Evolutionary conservation across 2,113 vertebrate genomes (phyloP).

Genomic region (Chiloscyllium plagiosum): DNA sequence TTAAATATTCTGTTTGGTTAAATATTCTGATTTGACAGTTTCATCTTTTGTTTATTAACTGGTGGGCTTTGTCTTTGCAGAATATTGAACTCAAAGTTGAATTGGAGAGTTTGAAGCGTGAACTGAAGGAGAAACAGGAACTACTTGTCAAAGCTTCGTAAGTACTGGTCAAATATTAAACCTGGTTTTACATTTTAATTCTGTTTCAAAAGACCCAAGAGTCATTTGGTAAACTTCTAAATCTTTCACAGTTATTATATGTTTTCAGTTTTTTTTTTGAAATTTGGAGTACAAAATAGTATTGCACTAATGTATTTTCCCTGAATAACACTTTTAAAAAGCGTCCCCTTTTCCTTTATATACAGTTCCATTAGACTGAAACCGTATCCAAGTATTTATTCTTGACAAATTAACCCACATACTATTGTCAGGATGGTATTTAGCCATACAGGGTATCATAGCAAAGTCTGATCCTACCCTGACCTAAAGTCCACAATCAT

Average conservation of each 20-base stretch:
- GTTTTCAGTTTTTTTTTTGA: neutral
- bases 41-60: neutral
- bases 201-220: neutral
- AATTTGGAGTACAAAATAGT: neutral
- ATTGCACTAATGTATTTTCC: neutral
- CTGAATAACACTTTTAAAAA: neutral
- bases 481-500: neutral
- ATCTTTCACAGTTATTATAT: neutral
- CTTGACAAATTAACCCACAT: neutral
- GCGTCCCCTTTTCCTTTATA: neutral
- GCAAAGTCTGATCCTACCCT: neutral
- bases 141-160: slow-evolving; percentile 92
- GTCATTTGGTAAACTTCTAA: neutral
- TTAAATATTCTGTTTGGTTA: neutral
- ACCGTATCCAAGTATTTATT: neutral
- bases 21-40: neutral
- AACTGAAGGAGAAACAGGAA: slow-evolving; percentile 82
- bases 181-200: neutral
- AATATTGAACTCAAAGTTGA: slow-evolving; percentile 98
- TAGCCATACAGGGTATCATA: neutral
- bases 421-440: neutral
- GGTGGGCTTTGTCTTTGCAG: slow-evolving; percentile 52
- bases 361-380: neutral
- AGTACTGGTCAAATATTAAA: slow-evolving; percentile 49
- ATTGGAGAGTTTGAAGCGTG: slow-evolving; percentile 85